These are phyloP conservation scores for Steinernema hermaphroditum DNA, from an alignment of 2,888 invertebrate genomes.

Conservation along the genomic window DNA sequence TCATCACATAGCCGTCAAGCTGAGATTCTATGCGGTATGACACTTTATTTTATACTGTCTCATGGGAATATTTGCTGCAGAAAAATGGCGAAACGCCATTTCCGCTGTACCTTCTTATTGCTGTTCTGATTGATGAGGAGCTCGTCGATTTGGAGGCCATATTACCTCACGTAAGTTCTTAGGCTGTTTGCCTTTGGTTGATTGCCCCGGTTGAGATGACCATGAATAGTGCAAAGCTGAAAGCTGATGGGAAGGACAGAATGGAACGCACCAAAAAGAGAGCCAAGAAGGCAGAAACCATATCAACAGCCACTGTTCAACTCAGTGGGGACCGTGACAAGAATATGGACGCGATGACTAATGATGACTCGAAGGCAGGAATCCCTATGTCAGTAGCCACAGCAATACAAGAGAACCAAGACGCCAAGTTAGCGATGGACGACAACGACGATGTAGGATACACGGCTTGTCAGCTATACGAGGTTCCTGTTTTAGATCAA, in stretches of 20 bases:
- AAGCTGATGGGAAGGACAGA: conserved; percentile 72
- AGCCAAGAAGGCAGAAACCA: conserved; percentile 43
- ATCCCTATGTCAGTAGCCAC: conserved; percentile 50
- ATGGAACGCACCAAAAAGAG: conserved; percentile 38
- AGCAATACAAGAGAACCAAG: conserved; percentile 51
- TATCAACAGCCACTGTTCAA: conserved; percentile 35
- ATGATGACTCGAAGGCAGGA: conserved; percentile 32
- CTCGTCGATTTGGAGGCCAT: conserved; percentile 85
- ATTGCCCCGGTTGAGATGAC: conserved; percentile 72
- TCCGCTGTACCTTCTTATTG: conserved; percentile 85
- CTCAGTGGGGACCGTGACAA: neutral
- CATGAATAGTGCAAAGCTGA: conserved; percentile 82
- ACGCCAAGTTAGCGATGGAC: conserved; percentile 42
- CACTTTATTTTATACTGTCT: too few species aligned
- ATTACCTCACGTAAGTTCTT: conserved; percentile 80
- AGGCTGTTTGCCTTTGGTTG: neutral
- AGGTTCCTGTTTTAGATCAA: conserved; percentile 45
- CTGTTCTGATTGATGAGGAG: conserved; percentile 83
- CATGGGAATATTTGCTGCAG: conserved; percentile 36
- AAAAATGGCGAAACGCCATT: conserved; percentile 43
- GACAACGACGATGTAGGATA: conserved; percentile 12
- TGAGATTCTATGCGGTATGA: conserved; percentile 71
- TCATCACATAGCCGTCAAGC: conserved; percentile 92
- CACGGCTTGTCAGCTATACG: neutral
- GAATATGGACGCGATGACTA: conserved; percentile 60